These are phyloP conservation scores for Argopecten irradians DNA, from an alignment of 1,140 invertebrate genomes.

Conservation along the genomic window DNA sequence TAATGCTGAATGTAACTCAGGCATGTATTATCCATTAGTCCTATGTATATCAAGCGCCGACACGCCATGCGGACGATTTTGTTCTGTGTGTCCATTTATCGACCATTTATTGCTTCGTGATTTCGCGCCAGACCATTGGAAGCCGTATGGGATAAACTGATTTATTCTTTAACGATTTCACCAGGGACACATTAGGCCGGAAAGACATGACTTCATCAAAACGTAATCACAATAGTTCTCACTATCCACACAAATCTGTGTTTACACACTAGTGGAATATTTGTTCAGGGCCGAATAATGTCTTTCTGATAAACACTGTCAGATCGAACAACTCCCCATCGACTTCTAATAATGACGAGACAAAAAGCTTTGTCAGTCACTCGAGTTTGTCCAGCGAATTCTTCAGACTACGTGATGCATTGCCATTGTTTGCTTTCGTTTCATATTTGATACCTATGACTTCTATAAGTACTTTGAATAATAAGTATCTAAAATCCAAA, in stretches of 20 bases:
- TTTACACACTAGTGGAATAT: neutral
- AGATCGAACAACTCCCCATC: neutral
- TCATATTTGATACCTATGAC: too few species aligned
- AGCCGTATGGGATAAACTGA: neutral
- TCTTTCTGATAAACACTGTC: neutral
- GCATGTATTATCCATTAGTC: neutral
- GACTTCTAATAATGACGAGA: neutral
- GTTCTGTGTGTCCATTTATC: neutral
- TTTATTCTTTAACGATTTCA: neutral
- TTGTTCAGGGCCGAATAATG: neutral
- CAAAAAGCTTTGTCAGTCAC: neutral
- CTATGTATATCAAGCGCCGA: neutral
- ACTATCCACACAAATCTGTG: constrained; percentile 15
- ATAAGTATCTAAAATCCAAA: too few species aligned
- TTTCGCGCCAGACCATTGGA: neutral
- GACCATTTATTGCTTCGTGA: neutral
- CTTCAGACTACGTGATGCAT: too few species aligned
- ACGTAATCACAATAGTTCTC: neutral
- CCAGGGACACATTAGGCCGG: neutral
- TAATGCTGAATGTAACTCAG: neutral
- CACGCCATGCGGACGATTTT: neutral
- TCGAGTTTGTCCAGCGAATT: neutral
- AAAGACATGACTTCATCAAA: neutral
- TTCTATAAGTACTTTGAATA: too few species aligned
- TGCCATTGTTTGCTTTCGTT: too few species aligned